These are phyloP conservation scores for Drosophila anomelani DNA, from an alignment of 2,888 invertebrate genomes.

Conservation along the genomic window DNA sequence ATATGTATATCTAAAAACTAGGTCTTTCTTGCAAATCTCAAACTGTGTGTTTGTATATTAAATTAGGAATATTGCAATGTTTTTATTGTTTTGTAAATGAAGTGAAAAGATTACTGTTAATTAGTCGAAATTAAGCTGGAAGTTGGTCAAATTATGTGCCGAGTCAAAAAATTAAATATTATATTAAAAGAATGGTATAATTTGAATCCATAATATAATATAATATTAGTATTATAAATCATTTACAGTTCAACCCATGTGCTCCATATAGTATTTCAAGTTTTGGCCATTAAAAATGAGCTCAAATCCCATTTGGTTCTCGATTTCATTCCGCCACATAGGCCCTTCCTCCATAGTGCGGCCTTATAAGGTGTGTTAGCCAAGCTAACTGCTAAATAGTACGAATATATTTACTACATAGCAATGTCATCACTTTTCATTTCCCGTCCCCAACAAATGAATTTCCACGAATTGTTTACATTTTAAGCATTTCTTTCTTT, in stretches of 20 bases:
- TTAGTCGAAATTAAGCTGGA: neutral
- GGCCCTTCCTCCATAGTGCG: neutral
- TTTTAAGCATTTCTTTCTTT: conserved; percentile 41
- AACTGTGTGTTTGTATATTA: neutral
- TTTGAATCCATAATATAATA: neutral
- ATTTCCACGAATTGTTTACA: conserved; percentile 2
- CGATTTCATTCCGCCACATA: neutral
- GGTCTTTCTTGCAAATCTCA: too few relatives aligned
- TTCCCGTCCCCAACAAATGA: conserved; percentile 2
- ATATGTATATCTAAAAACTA: neutral
- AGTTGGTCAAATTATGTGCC: neutral
- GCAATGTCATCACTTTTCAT: conserved; percentile 1
- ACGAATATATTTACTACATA: neutral
- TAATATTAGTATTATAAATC: neutral
- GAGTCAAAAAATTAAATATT: neutral
- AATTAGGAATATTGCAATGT: neutral
- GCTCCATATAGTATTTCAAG: too few relatives aligned
- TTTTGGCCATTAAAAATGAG: too few relatives aligned
- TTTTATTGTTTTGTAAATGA: neutral
- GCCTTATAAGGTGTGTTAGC: neutral
- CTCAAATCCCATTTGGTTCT: neutral
- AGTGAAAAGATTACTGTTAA: neutral
- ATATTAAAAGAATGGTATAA: neutral
- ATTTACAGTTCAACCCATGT: neutral
- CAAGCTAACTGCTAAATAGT: neutral